Base-by-base conservation (phyloP, 1,140 invertebrate species). In the Goniozus legneri region DNA sequence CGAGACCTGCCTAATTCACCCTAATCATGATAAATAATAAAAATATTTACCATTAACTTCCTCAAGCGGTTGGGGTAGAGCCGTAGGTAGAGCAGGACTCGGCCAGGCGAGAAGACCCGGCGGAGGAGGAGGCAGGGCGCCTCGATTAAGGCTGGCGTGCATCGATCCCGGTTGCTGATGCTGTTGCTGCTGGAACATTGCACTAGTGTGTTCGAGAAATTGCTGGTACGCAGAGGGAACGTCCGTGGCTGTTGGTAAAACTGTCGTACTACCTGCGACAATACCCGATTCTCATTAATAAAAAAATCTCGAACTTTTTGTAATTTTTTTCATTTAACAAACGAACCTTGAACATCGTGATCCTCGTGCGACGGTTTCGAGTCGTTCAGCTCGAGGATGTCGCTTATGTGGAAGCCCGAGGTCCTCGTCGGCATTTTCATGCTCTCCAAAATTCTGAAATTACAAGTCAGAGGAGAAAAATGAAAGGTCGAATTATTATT, bases 391-490 rank as follows among this genome's bases (percentile, higher is more conserved):
- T 87, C 85, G 33, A 88, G 67, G 54, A 88, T 88, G 60, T 88
- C 86, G 40, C 84, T 85, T 56, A 88, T 88, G 61, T 87, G 84
- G 58, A 88, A 88, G 24, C 85, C 84, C 1, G 82, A 82, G 0
- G 80, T 77, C 30, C 85, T 62, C 8, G 73, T 65, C 54, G 75
- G 76, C 65, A 79, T 77, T 62, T 80, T 80, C 60, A 79, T 79
- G 38, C 73, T 78, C 48, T 79, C 77, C 33, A 80, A 57, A 34
- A 80, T 55, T 63, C 79, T 80, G 68, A 8, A 76, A n/a, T n/a
- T n/a, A n/a, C n/a, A n/a, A n/a, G 24, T 10, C 4, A 10, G 10
- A 27, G 10, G 10, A 27, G 24, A 27, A 10, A 27, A 27, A 27
- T 6, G 24, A 27, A 27, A 27, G 10, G 10, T 27, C n/a, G 3